Evolutionary conservation across 2,113 vertebrate species (phyloP).

Genomic region (Todiramphus saurophagus): DNA sequence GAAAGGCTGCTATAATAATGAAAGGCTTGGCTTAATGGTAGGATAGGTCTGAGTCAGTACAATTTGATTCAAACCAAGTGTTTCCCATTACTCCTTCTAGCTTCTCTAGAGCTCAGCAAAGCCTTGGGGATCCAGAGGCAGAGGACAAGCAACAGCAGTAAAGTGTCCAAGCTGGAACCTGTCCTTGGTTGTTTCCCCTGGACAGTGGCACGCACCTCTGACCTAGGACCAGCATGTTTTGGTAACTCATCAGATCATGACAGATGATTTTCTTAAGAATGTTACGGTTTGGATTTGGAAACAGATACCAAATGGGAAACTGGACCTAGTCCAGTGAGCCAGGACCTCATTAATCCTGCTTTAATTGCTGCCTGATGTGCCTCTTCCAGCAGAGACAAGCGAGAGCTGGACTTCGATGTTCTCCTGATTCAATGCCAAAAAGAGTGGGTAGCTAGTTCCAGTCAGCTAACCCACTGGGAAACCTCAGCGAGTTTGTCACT

Average conservation of each 20-base stretch:
- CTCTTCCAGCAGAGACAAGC: neutral
- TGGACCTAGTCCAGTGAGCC: fast-evolving
- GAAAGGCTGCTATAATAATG: neutral
- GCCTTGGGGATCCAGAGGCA: neutral
- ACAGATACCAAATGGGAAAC: neutral
- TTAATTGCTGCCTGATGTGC: too few relatives aligned
- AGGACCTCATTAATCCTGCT: neutral
- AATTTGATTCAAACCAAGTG: neutral
- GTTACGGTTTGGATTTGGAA: neutral
- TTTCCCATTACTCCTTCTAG: neutral
- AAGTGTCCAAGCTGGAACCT: fast-evolving
- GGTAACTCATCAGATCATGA: neutral
- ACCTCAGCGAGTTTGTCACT: neutral
- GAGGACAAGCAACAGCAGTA: neutral
- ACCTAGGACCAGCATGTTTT: neutral
- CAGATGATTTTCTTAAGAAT: neutral
- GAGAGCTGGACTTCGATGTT: neutral
- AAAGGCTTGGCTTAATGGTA: neutral
- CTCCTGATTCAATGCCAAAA: neutral
- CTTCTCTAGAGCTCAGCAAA: neutral
- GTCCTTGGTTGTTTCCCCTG: neutral
- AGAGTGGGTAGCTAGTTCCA: neutral
- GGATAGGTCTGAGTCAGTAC: neutral
- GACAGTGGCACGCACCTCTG: neutral
- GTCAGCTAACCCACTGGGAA: neutral